Evolutionary conservation across 2,113 vertebrate species (phyloP).

Genomic region (Bos indicus): DNA sequence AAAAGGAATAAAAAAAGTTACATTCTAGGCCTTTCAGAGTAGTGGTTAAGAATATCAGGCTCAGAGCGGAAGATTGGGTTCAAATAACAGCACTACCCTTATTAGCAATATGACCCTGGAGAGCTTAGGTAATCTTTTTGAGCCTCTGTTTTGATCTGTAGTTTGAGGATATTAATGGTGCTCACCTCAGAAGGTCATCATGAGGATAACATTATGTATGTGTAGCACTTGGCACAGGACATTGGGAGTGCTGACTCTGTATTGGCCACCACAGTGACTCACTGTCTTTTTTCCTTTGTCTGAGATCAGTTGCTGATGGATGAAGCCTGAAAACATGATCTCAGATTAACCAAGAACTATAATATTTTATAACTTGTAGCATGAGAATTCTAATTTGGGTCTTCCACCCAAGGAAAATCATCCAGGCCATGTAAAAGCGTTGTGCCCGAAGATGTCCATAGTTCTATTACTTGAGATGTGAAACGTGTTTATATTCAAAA

Average conservation of each 20-base stretch:
- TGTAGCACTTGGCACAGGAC: neutral
- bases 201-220: fast-evolving
- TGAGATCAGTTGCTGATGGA: neutral
- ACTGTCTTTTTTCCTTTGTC: neutral
- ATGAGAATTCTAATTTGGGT: neutral
- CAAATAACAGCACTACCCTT: neutral
- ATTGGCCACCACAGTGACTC: too few species aligned
- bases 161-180: neutral
- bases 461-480: neutral
- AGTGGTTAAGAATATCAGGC: neutral
- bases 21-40: neutral
- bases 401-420: neutral
- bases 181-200: neutral
- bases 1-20: neutral
- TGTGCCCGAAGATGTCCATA: neutral
- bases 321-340: neutral
- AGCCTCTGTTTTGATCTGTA: neutral
- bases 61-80: neutral
- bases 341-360: neutral
- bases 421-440: neutral
- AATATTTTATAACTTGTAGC: neutral
- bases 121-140: neutral
- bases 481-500: neutral
- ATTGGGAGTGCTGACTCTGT: neutral
- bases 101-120: neutral